Conservation (phyloP, 2,797 vertebrate genomes). For the Hylomyscus alleni region DNA sequence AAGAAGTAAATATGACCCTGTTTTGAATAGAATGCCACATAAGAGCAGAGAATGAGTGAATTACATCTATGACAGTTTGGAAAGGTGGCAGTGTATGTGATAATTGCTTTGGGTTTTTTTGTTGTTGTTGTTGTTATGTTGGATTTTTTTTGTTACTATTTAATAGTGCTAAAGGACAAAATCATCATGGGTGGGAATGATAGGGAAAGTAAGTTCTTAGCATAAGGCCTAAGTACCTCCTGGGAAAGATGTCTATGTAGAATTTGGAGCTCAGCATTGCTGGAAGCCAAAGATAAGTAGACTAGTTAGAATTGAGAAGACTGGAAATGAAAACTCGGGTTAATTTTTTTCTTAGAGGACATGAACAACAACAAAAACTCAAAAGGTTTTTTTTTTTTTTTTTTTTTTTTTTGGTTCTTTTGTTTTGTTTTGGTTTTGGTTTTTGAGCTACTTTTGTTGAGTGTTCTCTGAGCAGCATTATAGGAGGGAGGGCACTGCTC, state of each 20-base stretch:
- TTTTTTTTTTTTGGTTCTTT: not conserved
- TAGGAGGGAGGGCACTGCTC: not conserved
- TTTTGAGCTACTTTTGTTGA: not conserved
- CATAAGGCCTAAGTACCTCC: not conserved
- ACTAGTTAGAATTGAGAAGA: not conserved
- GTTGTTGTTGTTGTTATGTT: not conserved
- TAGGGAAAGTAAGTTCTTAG: not conserved
- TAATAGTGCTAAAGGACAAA: not conserved
- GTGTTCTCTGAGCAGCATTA: not conserved
- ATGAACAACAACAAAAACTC: not conserved
- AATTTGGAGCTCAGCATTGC: not conserved
- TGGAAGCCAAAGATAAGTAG: slow-evolving; percentile 1
- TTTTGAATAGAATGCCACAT: not conserved
- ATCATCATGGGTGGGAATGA: not conserved
- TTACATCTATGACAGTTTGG: not conserved
- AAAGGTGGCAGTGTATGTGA: not conserved
- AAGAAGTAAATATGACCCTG: not conserved
- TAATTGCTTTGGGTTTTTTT: not conserved
- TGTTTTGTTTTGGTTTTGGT: not conserved
- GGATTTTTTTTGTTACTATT: not conserved
- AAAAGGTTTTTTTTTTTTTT: no score
- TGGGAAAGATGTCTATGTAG: not conserved
- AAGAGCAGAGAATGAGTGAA: not conserved
- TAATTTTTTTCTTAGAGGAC: not conserved
- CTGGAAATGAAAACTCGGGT: not conserved